Base-by-base conservation (phyloP, 1,140 invertebrate species). In the Diachasma alloeum region DNA sequence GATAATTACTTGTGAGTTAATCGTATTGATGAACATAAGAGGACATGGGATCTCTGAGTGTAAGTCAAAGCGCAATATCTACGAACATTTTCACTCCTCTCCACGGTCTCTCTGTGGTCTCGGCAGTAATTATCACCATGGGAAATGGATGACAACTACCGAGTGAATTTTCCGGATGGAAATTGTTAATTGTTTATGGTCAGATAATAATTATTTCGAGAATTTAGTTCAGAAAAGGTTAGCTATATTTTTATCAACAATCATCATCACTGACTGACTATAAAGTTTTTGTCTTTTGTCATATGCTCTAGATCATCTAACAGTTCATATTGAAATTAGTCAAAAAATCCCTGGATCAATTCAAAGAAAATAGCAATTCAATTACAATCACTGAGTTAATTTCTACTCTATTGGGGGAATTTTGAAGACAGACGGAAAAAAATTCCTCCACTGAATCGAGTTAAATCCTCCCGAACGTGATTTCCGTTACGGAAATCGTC, bases 101-200 rank as follows among this genome's bases (percentile, higher is more conserved):
- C 19, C 11, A 17, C 48, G 1, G 48, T 17, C 48, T 53, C 44
- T 46, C 48, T 53, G 48, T 17, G 48, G 48, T 53, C 48, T 53
- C 68, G 17, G 68, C 39, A 24, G 63, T 77, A 77, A 72, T 77
- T 77, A 77, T 77, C 71, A 63, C 72, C 76, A 66, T 77, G 76
- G 76, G 76, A 53, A 72, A 77, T 72, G 66, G 70, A 77, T 77
- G 75, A 72, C 66, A 44, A 66, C 17, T 13, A 42, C 24, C 53
- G 31, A n/a, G 17, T 11, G 22, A 36, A 39, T 53, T 53, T 53
- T 53, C 15, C 9, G n/a, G 48, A 53, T 53, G 15, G 48, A 53
- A 53, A 53, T 53, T 0, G 48, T n/a, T 53, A 53, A 53, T 53
- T 53, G 48, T 53, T 53, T 19, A 3, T 3, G 48, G 48, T 15